Conservation (phyloP, 2,888 invertebrate genomes). For the Belgica antarctica region DNA sequence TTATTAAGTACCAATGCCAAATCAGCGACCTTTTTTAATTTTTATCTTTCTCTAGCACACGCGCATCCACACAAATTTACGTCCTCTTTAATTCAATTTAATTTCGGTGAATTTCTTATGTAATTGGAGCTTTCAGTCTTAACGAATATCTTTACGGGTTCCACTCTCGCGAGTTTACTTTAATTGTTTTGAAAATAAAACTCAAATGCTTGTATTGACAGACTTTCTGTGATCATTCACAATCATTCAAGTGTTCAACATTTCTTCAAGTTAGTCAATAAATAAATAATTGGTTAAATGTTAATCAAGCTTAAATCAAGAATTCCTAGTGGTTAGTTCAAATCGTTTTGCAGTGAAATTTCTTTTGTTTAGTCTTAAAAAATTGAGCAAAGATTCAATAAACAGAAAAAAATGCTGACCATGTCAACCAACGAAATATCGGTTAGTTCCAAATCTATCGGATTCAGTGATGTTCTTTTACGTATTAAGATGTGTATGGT, state of each 20-base stretch:
- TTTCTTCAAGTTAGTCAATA: constrained; percentile 5
- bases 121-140: constrained; percentile 10
- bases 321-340: no score
- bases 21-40: background rate
- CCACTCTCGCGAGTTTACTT: background rate
- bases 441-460: no score
- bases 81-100: background rate
- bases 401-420: background rate
- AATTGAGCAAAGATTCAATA: constrained; percentile 2
- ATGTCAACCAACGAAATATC: no score
- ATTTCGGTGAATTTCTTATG: background rate
- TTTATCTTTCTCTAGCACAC: background rate
- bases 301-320: constrained; percentile 4
- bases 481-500: no score
- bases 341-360: background rate
- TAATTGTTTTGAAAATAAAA: background rate
- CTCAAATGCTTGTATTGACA: constrained; percentile 4
- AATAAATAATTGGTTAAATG: constrained; percentile 6
- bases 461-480: no score
- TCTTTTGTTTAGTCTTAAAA: background rate
- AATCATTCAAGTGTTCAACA: background rate
- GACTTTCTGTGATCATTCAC: no score
- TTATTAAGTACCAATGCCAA: background rate
- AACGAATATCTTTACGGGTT: background rate
- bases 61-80: background rate